Evolutionary conservation across 2,888 invertebrate species (phyloP), one percentile per base, ranked within the genome.

Genomic region (Caenorhabditis sp.): DNA sequence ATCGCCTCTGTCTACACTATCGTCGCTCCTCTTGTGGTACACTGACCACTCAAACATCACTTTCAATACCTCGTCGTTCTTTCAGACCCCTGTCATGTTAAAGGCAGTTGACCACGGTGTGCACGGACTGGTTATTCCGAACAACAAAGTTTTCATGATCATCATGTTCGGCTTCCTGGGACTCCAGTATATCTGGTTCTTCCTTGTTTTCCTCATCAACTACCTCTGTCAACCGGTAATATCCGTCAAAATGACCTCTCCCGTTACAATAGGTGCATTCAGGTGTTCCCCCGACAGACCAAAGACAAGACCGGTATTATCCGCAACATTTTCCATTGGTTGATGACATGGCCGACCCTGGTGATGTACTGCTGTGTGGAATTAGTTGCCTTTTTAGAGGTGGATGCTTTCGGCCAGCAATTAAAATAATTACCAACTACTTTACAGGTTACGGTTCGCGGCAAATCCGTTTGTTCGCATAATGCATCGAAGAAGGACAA

Each of bases 401-500:
- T 84, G 66, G n/a, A n/a, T n/a, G n/a, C 32, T 22, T 24, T 11
- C 11, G 5, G 24, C 37, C 32, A 22, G 13, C n/a, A 61, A 43
- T 52, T 73, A 32, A 39, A 24, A 39, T 52, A 66, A 73, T 58
- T 62, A n/a, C n/a, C n/a, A n/a, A n/a, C n/a, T n/a, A n/a, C n/a
- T n/a, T n/a, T 78, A 17, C 56, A 83, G 83, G 81, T 86, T 22
- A 85, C 86, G 9, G 65, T 86, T 20, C 75, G 85, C 43, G 86
- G 86, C 37, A 86, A 86, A 75, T 74, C 79, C n/a, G 86, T 86
- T 15, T 86, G 86, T 66, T 81, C 82, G 15, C 86, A 86, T 73
- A 83, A 75, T 24, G 86, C 86, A 4, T 85, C 84, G 32, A 87
- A 87, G 78, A 86, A 86, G 62, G 86, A 86, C 59, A 86, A 84